Evolutionary conservation across 1,140 invertebrate species (phyloP), one percentile per base, ranked within the genome.

Genomic region (Lordiphosa stackelbergi): DNA sequence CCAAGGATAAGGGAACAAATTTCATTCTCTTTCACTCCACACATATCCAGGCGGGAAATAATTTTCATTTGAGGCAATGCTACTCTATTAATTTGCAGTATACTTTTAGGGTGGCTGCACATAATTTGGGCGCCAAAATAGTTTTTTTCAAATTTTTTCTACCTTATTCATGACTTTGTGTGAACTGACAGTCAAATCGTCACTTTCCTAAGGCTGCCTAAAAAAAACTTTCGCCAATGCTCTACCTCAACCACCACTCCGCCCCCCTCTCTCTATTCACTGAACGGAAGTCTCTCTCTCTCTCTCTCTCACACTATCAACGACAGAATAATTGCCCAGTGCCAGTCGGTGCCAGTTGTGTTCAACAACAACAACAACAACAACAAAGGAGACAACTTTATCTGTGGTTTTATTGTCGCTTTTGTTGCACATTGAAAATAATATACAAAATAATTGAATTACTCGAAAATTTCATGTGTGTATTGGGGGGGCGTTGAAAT

Each of bases 381-480:
- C 41, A 49, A 59, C 63, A 66, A 51, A n/a, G 31, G 55, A 22
- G 31, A 24, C 28, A 6, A 56, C 53, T 46, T 48, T 60, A 56
- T 55, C 35, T 53, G n/a, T n/a, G n/a, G n/a, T n/a, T 73, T 79
- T 74, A 70, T 79, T 79, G 74, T 79, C 74, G 74, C 74, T 73
- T 78, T 78, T 78, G 74, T 75, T 81, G 74, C 71, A 81, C 74
- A 83, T 77, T 81, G 75, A 83, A 81, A 83, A 81, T 83, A 81
- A 77, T 83, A 83, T 70, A 81, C 72, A 81, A 83, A 81, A 81
- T 83, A 81, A 81, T 81, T 81, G 72, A 81, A 81, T 81, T 81
- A 81, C 75, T 65, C 49, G 55, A 61, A 64, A 59, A 19, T 12
- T 24, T 34, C 16, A 31, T 9, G 45, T 37, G 9, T 52, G 48